Conservation (phyloP, 1,140 invertebrate genomes). For the Camponotus pennsylvanicus region DNA sequence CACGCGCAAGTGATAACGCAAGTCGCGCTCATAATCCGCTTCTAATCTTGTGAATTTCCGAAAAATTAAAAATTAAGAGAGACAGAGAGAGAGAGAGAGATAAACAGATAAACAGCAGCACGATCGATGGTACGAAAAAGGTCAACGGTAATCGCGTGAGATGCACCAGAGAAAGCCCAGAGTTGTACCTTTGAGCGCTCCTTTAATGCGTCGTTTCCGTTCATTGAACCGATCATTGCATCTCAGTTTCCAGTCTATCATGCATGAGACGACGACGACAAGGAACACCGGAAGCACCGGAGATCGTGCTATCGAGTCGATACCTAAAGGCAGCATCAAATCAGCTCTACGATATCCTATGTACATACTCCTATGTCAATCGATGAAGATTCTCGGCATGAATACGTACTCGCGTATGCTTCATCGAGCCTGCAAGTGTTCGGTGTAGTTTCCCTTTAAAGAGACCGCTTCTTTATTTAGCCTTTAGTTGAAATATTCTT, state of each 20-base stretch:
- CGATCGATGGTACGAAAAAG: not conserved
- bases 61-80: conserved; percentile 2
- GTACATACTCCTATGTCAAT: conserved; percentile 46
- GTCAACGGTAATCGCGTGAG: not conserved
- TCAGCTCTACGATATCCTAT: conserved; percentile 52
- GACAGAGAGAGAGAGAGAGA: too few species aligned
- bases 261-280: conserved; percentile 47
- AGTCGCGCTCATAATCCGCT: not conserved
- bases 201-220: conserved; percentile 1
- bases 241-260: conserved; percentile 40
- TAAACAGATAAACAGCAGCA: not conserved
- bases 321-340: conserved; percentile 51
- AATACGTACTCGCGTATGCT: conserved; percentile 27
- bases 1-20: conserved; percentile 47
- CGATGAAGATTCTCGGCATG: conserved; percentile 43
- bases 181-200: conserved; percentile 13
- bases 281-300: conserved; percentile 27
- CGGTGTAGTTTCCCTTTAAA: not conserved
- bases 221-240: conserved; percentile 19
- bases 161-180: not conserved
- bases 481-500: not conserved
- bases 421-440: not conserved
- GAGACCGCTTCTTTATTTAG: conserved; percentile 9
- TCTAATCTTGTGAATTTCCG: conserved; percentile 2
- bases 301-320: conserved; percentile 49